phyloP scores from a whole-genome alignment of 2,797 vertebrate genomes.

The Florisuga fusca region DNA sequence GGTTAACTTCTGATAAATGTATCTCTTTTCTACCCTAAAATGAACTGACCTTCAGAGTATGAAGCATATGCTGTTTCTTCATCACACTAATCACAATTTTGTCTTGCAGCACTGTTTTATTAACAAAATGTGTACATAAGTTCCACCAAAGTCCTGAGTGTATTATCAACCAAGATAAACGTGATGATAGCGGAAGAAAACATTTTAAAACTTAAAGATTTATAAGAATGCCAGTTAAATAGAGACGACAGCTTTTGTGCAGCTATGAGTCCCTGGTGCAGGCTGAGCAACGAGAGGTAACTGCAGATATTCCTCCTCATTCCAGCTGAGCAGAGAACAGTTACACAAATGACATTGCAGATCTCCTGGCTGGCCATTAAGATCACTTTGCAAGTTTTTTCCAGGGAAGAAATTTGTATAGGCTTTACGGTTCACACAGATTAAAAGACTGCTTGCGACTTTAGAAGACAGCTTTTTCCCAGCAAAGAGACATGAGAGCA shows the following conservation, averaged over 20 bases:
- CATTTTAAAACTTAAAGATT: background rate
- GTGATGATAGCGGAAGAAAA: background rate
- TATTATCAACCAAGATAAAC: background rate
- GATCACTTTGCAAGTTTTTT: background rate
- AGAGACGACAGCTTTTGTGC: conserved; percentile 11
- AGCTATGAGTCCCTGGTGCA: background rate
- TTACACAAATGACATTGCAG: conserved; percentile 13
- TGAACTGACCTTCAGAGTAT: background rate
- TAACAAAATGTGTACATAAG: background rate
- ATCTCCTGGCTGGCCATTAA: background rate
- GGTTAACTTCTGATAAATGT: background rate
- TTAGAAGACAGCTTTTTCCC: background rate
- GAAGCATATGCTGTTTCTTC: background rate
- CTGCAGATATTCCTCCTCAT: conserved; percentile 25
- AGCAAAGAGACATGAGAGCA: background rate
- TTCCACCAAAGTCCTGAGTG: background rate
- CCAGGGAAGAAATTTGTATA: background rate
- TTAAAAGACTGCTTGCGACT: background rate
- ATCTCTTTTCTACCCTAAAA: background rate
- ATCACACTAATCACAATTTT: background rate
- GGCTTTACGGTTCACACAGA: background rate
- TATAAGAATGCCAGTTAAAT: background rate
- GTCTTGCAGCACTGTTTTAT: background rate
- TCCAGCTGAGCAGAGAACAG: conserved; percentile 20
- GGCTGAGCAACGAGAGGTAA: conserved; percentile 8